Conservation (phyloP, 2,888 invertebrate genomes). For the Agriopis marginaria region DNA sequence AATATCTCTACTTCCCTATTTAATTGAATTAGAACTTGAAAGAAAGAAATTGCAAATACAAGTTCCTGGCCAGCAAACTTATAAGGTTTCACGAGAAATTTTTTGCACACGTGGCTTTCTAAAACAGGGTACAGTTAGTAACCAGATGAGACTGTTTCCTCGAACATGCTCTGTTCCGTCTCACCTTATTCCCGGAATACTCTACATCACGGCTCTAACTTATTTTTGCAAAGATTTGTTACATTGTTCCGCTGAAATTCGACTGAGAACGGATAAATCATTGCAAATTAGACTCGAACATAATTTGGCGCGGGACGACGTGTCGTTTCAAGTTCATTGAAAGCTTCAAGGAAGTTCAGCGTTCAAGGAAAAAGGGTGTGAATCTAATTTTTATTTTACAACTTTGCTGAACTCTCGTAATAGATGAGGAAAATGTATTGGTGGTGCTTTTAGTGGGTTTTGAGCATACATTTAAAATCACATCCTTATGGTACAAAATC, state of each 20-base stretch:
- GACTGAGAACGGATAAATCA: slow-evolving; percentile 51
- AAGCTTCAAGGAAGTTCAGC: slow-evolving; percentile 38
- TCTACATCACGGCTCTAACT: slow-evolving; percentile 29
- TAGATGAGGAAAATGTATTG: slow-evolving; percentile 25
- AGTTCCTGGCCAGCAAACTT: background rate
- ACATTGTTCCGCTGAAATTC: slow-evolving; percentile 44
- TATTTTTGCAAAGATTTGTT: slow-evolving; percentile 45
- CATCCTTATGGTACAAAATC: too few relatives aligned
- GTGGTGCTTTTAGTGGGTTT: background rate
- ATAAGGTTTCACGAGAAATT: slow-evolving; percentile 14
- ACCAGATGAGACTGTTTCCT: slow-evolving; percentile 43
- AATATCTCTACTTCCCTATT: too few relatives aligned
- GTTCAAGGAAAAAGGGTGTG: slow-evolving; percentile 34
- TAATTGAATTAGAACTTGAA: too few relatives aligned
- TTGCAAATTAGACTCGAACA: slow-evolving; percentile 47
- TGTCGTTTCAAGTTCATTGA: slow-evolving; percentile 37
- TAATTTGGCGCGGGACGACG: slow-evolving; percentile 40
- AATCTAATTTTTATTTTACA: slow-evolving; percentile 3
- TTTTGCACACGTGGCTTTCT: slow-evolving; percentile 25
- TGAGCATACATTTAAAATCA: background rate
- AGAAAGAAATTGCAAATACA: too few relatives aligned
- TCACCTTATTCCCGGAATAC: slow-evolving; percentile 49
- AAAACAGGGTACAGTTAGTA: slow-evolving; percentile 41
- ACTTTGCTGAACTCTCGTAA: slow-evolving; percentile 18
- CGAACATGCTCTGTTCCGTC: slow-evolving; percentile 45